Conservation (phyloP, 1,140 invertebrate genomes). For the Vollenhovia emeryi region DNA sequence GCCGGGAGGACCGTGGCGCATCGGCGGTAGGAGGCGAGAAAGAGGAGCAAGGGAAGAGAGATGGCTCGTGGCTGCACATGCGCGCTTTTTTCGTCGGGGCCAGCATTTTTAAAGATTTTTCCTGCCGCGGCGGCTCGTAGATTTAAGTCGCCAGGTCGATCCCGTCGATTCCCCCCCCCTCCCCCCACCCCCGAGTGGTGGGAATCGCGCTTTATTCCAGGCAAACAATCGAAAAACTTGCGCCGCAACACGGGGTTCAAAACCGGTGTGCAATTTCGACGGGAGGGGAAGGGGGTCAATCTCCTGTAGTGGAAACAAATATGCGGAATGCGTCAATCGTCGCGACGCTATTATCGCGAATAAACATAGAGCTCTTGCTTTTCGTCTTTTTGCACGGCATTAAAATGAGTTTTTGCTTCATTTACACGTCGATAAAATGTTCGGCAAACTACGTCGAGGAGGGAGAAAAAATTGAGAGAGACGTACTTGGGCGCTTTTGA, state of each 20-base stretch:
- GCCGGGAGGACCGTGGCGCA: constrained; percentile 53
- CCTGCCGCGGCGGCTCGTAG: constrained; percentile 73
- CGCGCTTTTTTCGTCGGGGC: constrained; percentile 78
- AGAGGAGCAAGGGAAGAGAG: constrained; percentile 37
- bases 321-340: constrained; percentile 22
- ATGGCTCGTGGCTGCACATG: constrained; percentile 73
- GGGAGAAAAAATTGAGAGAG: neutral
- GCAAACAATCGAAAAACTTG: constrained; percentile 50
- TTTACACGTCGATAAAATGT: neutral
- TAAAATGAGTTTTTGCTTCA: constrained; percentile 2
- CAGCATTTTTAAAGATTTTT: constrained; percentile 82
- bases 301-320: constrained; percentile 12
- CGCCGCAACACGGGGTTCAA: neutral
- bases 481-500: neutral
- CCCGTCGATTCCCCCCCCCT: constrained; percentile 73
- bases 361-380: neutral
- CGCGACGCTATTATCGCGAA: constrained; percentile 19
- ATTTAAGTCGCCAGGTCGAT: constrained; percentile 73
- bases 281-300: no score
- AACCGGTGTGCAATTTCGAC: constrained; percentile 50
- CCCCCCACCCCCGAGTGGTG: constrained; percentile 62
- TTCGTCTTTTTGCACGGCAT: neutral
- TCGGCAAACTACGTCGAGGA: neutral
- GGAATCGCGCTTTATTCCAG: constrained; percentile 38
- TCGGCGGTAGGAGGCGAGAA: constrained; percentile 2